A percentile compares a stretch with the other conserved stretches of the same genome.
Evolutionary conservation across 2,888 invertebrate species (phyloP).

Genomic region (Lasioglossum zephyrum): DNA sequence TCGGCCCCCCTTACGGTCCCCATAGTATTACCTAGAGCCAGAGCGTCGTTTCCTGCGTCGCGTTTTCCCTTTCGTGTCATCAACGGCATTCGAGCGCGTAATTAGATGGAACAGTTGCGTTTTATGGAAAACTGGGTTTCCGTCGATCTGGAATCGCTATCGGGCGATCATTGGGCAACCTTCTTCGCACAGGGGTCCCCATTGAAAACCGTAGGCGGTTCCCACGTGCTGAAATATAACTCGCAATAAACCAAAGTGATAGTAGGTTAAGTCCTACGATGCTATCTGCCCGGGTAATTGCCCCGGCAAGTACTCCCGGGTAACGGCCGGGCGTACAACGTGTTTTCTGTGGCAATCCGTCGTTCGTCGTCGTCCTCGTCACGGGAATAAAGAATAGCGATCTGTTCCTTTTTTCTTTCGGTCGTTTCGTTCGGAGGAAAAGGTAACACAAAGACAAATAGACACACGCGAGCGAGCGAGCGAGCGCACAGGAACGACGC

Average conservation of each 20-base stretch:
- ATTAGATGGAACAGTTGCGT: slow-evolving; percentile 71
- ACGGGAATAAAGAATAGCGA: slow-evolving; percentile 67
- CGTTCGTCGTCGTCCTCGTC: slow-evolving; percentile 64
- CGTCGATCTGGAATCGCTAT: slow-evolving; percentile 80
- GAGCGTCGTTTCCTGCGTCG: slow-evolving; percentile 35
- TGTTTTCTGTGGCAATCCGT: slow-evolving; percentile 73
- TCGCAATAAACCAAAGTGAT: slow-evolving; percentile 83
- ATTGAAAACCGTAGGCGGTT: slow-evolving; percentile 79
- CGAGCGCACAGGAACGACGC: not conserved
- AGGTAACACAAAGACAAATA: not conserved
- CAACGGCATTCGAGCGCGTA: slow-evolving; percentile 66
- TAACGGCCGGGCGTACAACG: slow-evolving; percentile 52
- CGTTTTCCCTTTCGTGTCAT: slow-evolving; percentile 61
- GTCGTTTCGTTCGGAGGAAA: slow-evolving; percentile 43
- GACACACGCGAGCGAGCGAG: not conserved
- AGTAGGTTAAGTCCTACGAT: slow-evolving; percentile 83
- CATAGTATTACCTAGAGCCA: not conserved
- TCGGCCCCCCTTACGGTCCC: not conserved
- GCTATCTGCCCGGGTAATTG: slow-evolving; percentile 80
- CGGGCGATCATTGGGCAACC: slow-evolving; percentile 83
- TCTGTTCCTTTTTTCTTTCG: slow-evolving; percentile 63
- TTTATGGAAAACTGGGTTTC: slow-evolving; percentile 83
- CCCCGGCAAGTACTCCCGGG: slow-evolving; percentile 67
- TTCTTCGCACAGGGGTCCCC: slow-evolving; percentile 78
- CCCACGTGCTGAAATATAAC: slow-evolving; percentile 83